Evolutionary conservation across 2,888 invertebrate genomes (phyloP).

Genomic region (Serrognathus titanus): DNA sequence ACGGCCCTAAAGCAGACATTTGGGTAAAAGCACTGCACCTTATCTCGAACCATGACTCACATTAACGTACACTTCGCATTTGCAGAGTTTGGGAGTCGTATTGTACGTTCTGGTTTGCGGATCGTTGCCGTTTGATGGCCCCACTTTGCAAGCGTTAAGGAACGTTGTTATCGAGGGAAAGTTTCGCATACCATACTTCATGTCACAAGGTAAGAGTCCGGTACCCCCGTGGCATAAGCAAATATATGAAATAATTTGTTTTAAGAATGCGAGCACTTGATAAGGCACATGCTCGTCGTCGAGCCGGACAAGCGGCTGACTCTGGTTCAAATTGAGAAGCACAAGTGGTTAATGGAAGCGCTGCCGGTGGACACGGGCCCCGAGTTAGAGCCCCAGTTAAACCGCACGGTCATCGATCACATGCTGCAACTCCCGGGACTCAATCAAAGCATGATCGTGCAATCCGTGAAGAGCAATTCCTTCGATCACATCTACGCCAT

Average conservation of each 20-base stretch:
- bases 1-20: constrained; percentile 94
- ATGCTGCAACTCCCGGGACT: constrained; percentile 79
- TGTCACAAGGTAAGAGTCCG: constrained; percentile 77
- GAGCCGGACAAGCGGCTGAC: constrained; percentile 82
- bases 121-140: constrained; percentile 90
- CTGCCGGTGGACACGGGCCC: constrained; percentile 41
- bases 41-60: neutral
- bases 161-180: constrained; percentile 85
- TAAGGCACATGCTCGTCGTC: constrained; percentile 90
- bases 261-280: constrained; percentile 88
- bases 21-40: constrained; percentile 57
- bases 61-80: constrained; percentile 1
- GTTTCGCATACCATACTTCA: constrained; percentile 93
- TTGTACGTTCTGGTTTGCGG: constrained; percentile 93
- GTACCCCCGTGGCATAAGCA: neutral
- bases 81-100: constrained; percentile 87
- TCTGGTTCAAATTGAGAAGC: constrained; percentile 77
- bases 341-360: constrained; percentile 75
- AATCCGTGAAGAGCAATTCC: constrained; percentile 75
- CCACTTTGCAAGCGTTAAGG: constrained; percentile 78
- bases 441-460: constrained; percentile 67
- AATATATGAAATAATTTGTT: constrained; percentile 18
- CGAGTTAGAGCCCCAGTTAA: constrained; percentile 48
- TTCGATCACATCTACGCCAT: constrained; percentile 95
- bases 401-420: constrained; percentile 74